Evolutionary conservation across 2,113 vertebrate species (phyloP).

Genomic region (Paracanthobrama guichenoti): DNA sequence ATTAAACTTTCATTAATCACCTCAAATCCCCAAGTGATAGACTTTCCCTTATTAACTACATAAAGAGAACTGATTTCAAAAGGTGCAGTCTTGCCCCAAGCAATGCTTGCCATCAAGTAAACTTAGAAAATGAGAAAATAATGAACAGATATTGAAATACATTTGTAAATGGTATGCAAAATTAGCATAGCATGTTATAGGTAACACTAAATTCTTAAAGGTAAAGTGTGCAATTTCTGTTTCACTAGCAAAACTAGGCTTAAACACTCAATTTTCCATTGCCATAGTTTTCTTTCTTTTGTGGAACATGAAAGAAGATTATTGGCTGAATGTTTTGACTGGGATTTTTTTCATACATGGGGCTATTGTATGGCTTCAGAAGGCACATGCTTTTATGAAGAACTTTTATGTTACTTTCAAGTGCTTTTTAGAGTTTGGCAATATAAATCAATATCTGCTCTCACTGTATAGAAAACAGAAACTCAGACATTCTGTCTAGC

Average conservation of each 20-base stretch:
- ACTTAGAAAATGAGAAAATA: conserved; percentile 52
- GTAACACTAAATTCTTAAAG: background rate
- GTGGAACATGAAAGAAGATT: background rate
- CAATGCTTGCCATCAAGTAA: conserved; percentile 43
- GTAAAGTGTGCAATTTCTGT: background rate
- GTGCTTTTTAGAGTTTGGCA: background rate
- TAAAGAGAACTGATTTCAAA: conserved; percentile 52
- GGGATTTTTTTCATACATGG: background rate
- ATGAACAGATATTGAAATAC: conserved; percentile 27
- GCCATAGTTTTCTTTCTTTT: background rate
- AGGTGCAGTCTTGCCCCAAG: conserved; percentile 54
- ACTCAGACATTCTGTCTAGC: background rate
- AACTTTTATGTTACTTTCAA: no score
- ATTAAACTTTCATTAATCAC: conserved; percentile 35
- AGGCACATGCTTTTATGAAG: background rate
- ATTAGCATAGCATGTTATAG: background rate
- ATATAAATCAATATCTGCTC: background rate
- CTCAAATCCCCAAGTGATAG: conserved; percentile 39
- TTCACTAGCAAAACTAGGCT: background rate
- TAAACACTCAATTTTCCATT: conserved; percentile 1
- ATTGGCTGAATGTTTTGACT: background rate
- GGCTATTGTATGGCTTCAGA: background rate
- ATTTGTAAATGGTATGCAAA: background rate
- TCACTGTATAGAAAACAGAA: no score
- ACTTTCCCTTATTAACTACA: conserved; percentile 44